phyloP scores from a whole-genome alignment of 1,140 invertebrate species.

The Trichonephila clavata region DNA sequence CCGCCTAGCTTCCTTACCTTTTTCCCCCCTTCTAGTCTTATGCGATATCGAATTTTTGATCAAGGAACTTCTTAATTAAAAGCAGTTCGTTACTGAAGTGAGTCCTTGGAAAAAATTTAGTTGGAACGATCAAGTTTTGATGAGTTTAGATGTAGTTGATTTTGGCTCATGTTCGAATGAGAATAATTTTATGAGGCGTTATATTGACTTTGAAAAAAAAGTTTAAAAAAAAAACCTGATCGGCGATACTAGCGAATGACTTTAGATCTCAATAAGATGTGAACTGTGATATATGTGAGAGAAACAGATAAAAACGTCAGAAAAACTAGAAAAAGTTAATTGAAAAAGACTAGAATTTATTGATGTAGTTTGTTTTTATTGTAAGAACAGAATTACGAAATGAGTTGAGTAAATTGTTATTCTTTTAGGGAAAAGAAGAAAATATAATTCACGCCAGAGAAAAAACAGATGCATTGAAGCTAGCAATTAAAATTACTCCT shows the following conservation, averaged over 20 bases:
- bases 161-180: neutral
- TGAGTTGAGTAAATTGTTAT: no score
- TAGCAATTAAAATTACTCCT: no score
- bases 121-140: neutral
- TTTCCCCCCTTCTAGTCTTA: neutral
- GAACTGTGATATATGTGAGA: neutral
- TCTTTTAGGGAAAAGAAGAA: no score
- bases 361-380: no score
- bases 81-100: neutral
- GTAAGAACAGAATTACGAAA: no score
- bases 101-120: neutral
- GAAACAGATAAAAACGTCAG: no score
- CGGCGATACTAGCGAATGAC: neutral
- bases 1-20: neutral
- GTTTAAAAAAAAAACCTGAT: neutral
- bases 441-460: no score
- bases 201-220: neutral
- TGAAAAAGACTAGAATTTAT: no score
- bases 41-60: slow-evolving; percentile 51
- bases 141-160: neutral
- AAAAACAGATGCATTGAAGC: no score
- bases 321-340: no score
- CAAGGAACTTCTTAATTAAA: slow-evolving; percentile 59
- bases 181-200: slow-evolving; percentile 25
- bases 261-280: neutral